Evolutionary conservation across 64 coral and sea anemone genomes (phyloP).

Genomic region (Anthopleura sola): DNA sequence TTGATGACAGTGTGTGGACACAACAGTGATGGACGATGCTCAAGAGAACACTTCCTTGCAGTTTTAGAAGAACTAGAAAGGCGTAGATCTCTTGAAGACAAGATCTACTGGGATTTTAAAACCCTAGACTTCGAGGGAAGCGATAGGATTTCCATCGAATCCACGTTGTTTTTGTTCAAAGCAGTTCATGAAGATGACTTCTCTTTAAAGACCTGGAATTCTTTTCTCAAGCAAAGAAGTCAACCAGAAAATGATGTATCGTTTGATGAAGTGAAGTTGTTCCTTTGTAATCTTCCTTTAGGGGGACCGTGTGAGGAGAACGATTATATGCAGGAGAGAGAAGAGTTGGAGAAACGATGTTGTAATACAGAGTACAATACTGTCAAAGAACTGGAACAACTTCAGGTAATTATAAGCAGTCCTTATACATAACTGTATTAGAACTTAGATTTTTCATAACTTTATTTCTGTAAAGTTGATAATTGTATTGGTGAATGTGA

Average conservation of each 20-base stretch:
- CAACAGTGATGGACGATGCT: conserved; percentile 39
- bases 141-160: conserved; percentile 84
- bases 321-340: conserved; percentile 60
- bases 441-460: too few relatives aligned
- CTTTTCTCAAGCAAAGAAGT: conserved; percentile 62
- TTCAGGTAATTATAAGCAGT: conserved; percentile 64
- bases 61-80: conserved; percentile 85
- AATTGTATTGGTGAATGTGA: too few relatives aligned
- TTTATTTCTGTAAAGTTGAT: too few relatives aligned
- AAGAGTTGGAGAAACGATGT: conserved; percentile 33
- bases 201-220: conserved; percentile 88
- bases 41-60: conserved; percentile 67
- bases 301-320: conserved; percentile 70
- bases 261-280: conserved; percentile 95
- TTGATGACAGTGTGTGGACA: conserved; percentile 74
- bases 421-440: background rate
- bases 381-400: conserved; percentile 74
- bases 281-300: conserved; percentile 76
- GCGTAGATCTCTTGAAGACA: conserved; percentile 75
- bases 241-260: conserved; percentile 64
- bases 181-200: conserved; percentile 85
- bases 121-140: conserved; percentile 82
- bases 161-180: conserved; percentile 91
- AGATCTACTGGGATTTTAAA: conserved; percentile 95
- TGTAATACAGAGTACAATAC: conserved; percentile 58